phyloP scores from a whole-genome alignment of 2,113 vertebrate genomes.

The Cryptomyrus ogoouensis region DNA sequence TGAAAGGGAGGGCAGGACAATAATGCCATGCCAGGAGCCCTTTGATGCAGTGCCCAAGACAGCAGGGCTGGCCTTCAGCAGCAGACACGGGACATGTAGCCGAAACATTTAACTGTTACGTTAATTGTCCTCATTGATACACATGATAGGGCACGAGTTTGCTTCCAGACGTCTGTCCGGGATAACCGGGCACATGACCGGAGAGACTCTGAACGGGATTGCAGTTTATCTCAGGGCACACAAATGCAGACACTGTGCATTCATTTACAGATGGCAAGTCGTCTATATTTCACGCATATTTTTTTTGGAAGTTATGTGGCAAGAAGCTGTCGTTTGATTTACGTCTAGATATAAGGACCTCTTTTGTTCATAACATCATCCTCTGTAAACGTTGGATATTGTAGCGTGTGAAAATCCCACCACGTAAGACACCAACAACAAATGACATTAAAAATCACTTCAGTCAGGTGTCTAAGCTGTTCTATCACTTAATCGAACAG shows the following conservation, averaged over 20 bases:
- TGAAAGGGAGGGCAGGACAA: background rate
- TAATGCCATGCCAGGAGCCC: background rate
- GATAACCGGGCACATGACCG: too few relatives aligned
- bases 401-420: background rate
- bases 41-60: background rate
- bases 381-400: background rate
- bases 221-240: background rate
- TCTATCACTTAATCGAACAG: background rate
- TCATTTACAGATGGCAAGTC: background rate
- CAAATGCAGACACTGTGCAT: background rate
- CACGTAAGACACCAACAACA: background rate
- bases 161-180: too few relatives aligned
- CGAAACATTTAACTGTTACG: background rate
- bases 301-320: background rate
- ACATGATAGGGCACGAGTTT: background rate
- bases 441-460: background rate
- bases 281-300: background rate
- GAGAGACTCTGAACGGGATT: too few relatives aligned
- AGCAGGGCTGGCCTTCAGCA: background rate
- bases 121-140: background rate
- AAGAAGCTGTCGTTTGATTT: background rate
- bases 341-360: background rate
- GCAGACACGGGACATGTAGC: background rate
- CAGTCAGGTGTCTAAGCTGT: background rate
- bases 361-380: background rate